Conservation (phyloP, 1,140 invertebrate genomes). For the Philotrypesis tridentata region DNA sequence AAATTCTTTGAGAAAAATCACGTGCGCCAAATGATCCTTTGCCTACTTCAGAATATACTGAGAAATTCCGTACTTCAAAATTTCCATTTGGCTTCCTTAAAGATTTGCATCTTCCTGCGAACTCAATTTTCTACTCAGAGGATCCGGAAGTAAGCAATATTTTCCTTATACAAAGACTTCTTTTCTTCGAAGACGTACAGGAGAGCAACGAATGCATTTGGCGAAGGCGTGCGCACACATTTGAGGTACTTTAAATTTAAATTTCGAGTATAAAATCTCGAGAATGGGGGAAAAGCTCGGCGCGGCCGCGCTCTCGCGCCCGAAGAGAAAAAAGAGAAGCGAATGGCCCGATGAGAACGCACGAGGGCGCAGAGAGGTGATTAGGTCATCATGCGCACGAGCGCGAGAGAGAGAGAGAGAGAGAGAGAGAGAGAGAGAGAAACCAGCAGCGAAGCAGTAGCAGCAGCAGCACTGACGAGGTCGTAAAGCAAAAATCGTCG, state of each 20-base stretch:
- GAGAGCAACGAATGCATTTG: background rate
- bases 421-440: too few species aligned
- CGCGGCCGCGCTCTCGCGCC: too few species aligned
- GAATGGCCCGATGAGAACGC: background rate
- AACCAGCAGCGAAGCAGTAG: background rate
- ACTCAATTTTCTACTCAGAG: background rate
- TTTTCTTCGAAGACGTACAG: background rate
- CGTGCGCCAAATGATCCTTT: too few species aligned
- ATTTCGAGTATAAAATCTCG: slow-evolving; percentile 11
- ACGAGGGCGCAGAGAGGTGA: slow-evolving; percentile 29
- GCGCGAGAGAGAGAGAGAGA: slow-evolving; percentile 14
- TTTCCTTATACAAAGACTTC: background rate
- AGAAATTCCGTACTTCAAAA: background rate
- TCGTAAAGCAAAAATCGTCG: slow-evolving; percentile 45
- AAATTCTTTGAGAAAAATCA: too few species aligned
- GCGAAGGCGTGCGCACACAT: background rate
- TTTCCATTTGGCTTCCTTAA: background rate
- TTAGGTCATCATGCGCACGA: slow-evolving; percentile 36
- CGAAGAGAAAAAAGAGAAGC: slow-evolving; percentile 14
- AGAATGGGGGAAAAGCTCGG: background rate
- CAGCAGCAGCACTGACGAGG: background rate
- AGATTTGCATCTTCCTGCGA: background rate
- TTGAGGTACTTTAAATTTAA: background rate
- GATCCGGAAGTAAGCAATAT: background rate
- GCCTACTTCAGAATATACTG: background rate